Conservation (phyloP, 2,113 vertebrate species). For the Brachionichthys hirsutus region DNA sequence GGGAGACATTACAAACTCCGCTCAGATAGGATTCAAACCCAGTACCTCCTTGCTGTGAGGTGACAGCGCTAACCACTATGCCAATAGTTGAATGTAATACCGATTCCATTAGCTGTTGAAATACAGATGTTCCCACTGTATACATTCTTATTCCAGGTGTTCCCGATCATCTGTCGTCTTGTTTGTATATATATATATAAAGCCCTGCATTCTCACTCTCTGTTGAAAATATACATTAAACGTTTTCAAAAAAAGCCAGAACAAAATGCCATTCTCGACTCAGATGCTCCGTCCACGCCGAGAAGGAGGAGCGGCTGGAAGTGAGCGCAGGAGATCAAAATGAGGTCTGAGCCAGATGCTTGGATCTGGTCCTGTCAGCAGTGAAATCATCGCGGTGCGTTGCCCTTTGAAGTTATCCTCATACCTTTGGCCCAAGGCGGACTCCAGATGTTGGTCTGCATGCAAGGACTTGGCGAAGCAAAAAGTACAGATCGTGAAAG, state of each 20-base stretch:
- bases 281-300: slow-evolving; percentile 2
- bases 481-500: slow-evolving; percentile 9
- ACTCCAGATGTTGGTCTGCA: slow-evolving; percentile 67
- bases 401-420: slow-evolving; percentile 64
- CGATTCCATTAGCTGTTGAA: slow-evolving; percentile 21
- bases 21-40: no score
- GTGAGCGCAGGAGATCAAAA: slow-evolving; percentile 45
- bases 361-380: slow-evolving; percentile 36
- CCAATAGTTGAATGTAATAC: slow-evolving; percentile 39
- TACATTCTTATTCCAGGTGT: slow-evolving; percentile 37
- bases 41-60: no score
- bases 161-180: slow-evolving; percentile 27
- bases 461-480: slow-evolving; percentile 45
- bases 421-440: slow-evolving; percentile 59
- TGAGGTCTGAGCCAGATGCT: slow-evolving; percentile 59
- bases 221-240: slow-evolving; percentile 16
- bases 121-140: slow-evolving; percentile 24
- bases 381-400: slow-evolving; percentile 35
- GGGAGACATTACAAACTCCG: no score
- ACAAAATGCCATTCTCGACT: slow-evolving; percentile 3
- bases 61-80: no score
- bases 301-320: slow-evolving; percentile 16
- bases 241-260: slow-evolving; percentile 3
- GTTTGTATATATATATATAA: slow-evolving; percentile 30
- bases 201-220: neutral